Evolutionary conservation across 2,888 invertebrate species (phyloP), one percentile per base, ranked within the genome.

Genomic region (Geophilus truncorum): DNA sequence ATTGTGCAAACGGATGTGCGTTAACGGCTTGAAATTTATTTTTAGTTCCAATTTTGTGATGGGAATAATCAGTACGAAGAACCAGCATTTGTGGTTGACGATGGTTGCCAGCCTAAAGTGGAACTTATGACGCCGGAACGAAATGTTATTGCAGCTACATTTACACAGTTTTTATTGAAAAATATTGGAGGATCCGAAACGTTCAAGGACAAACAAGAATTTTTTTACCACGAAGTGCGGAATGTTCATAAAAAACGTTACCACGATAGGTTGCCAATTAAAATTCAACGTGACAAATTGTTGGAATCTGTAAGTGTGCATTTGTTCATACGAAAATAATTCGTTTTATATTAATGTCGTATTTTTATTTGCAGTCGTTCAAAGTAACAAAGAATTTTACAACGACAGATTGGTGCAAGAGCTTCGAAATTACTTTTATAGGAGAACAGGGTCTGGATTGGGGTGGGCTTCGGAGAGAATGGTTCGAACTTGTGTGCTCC

Each of bases 361-460:
- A 9, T 62, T 76, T 75, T 76, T 28, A 21, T 18, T 40, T 88
- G 18, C 86, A 91, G 90, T 91, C 91, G 0, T 92, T 95, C 89
- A 95, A 94, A 88, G 92, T 94, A 70, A 95, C 95, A 0, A 92
- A 93, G 85, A 92, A 92, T 85, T 95, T 95, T 88, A 90, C 91
- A 28, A 91, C 94, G n/a, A 91, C 92, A 80, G 96, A 97, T 88
- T 97, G 97, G 97, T 96, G 96, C 88, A 91, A 93, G 86, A 95
- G 94, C 89, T 96, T 97, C 87, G 96, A 97, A 88, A 92, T 97
- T 82, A 92, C 92, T 81, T 97, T 97, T 88, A 92, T 93, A 86
- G 96, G 95, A n/a, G 97, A 97, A 87, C 95, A 95, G 90, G 97
- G 95, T 93, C 92, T 97, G 85, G 96, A 97, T 88, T 95, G 95